phyloP scores from a whole-genome alignment of 2,797 vertebrate species.

The Cottoperca gobio region DNA sequence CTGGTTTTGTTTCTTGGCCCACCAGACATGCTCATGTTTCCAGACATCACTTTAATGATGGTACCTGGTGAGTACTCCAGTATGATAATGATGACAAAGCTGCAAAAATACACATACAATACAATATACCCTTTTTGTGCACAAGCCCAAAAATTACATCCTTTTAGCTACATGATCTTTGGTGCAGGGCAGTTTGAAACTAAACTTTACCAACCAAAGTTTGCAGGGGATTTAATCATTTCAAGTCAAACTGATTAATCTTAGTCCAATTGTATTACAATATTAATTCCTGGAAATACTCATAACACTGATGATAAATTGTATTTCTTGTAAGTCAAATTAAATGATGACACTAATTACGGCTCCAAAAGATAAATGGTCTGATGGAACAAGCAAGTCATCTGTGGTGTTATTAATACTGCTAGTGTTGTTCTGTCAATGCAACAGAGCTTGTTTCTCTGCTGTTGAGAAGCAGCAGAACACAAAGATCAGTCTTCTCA shows the following conservation, averaged over 20 bases:
- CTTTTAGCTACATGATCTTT: background rate
- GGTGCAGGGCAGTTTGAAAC: background rate
- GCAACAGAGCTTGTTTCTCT: constrained; percentile 20
- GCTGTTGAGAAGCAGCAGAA: constrained; percentile 1
- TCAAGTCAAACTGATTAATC: background rate
- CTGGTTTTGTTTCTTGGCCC: background rate
- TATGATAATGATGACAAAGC: background rate
- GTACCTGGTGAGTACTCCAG: background rate
- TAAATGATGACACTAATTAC: background rate
- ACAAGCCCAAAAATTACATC: background rate
- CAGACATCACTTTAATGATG: background rate
- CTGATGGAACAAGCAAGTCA: background rate
- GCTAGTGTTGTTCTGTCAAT: background rate
- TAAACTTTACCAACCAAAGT: background rate
- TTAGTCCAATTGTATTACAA: background rate
- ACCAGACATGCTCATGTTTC: background rate
- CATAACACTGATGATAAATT: background rate
- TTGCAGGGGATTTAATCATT: constrained; percentile 4
- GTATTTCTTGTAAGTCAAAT: background rate
- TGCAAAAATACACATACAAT: background rate
- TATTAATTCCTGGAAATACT: background rate
- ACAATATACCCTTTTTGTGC: background rate
- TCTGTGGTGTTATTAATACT: background rate
- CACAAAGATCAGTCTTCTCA: background rate
- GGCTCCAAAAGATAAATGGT: background rate